Evolutionary conservation across 2,797 vertebrate species (phyloP), one percentile per base, ranked within the genome.

Genomic region (Dendrocincla tyrannina): DNA sequence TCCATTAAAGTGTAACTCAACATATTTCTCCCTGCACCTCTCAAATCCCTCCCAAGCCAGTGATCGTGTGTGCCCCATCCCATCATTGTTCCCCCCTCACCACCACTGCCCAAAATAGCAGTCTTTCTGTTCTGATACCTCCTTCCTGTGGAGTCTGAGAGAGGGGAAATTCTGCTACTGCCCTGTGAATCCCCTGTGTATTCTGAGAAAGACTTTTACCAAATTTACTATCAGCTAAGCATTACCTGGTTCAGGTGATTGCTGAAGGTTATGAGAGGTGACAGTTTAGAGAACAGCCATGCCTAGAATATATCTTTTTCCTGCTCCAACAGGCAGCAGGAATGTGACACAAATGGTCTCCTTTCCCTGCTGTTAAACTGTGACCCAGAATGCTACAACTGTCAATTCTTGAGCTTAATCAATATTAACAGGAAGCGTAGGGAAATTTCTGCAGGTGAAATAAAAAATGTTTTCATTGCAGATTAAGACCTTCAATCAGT

Each of bases 261-360:
- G 39, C 78, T 73, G 42, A 73, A 42, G 32, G 25, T 63, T 74
- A 32, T 11, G 23, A 41, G 64, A 88, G 33, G 37, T 70, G 67
- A 53, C n/a, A 62, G 47, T 53, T 83, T 44, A 74, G 69, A 90
- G 41, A 74, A 59, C 49, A 86, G 52, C 60, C 73, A 41, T 63
- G 49, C 30, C 33, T 67, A 60, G 32, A 55, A 78, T 75, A 5
- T 37, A 64, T 42, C 4, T 76, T 85, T 72, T 75, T 86, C 33
- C 76, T 88, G 46, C 80, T 88, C 49, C 44, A 74, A 53, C 13
- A 84, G 19, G 49, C 56, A 95, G 60, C 62, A 63, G 76, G 69
- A 91, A 95, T 77, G 85, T 64, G 53, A 62, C 73, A 88, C 32
- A 77, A 77, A 49, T 62, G 5, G 77, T 67, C 56, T 86, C 32